A percentile compares a stretch with the other conserved stretches of the same genome.
Conservation (phyloP, 2,113 vertebrate species). For the Pseudopipra pipra region DNA sequence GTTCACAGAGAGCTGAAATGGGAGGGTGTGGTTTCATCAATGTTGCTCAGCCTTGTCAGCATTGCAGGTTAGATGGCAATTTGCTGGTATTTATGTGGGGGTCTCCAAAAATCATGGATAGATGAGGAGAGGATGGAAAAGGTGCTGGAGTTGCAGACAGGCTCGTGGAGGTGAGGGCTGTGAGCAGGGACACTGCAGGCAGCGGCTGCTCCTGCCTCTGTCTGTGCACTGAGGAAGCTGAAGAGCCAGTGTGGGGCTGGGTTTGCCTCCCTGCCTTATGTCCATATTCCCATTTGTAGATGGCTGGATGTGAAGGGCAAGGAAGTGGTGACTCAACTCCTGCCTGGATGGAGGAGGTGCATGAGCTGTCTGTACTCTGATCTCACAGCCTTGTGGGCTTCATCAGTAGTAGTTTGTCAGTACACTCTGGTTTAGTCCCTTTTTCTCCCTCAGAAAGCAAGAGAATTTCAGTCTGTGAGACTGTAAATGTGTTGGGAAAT, state of each 20-base stretch:
- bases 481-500: background rate
- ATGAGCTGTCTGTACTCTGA: rapidly evolving
- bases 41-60: background rate
- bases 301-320: background rate
- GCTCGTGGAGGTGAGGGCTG: background rate
- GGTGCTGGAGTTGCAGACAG: background rate
- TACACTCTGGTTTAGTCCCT: background rate
- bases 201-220: background rate
- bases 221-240: background rate
- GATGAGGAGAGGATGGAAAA: background rate
- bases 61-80: rapidly evolving
- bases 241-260: background rate
- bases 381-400: background rate
- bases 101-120: rapidly evolving
- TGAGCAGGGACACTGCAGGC: background rate
- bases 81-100: rapidly evolving
- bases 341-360: background rate
- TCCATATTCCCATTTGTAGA: rapidly evolving
- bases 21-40: background rate
- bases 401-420: background rate
- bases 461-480: background rate
- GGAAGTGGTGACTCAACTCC: background rate
- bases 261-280: background rate
- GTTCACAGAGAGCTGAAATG: background rate
- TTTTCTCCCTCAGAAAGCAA: background rate